These are phyloP conservation scores for Tachysurus fulvidraco DNA, from an alignment of 2,113 vertebrate species.

Conservation along the genomic window DNA sequence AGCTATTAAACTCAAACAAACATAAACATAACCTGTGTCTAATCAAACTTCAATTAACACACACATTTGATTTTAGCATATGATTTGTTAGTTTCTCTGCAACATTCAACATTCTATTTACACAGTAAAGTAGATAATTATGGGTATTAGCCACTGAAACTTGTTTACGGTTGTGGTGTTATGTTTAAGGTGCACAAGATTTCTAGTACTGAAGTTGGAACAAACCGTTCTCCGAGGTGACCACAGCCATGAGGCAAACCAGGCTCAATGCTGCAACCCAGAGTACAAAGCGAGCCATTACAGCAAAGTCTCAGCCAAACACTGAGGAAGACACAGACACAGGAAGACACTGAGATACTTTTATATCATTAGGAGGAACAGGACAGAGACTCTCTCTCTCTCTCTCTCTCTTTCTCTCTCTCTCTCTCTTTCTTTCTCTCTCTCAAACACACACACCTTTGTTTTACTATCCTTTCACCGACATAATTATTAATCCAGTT, in stretches of 20 bases:
- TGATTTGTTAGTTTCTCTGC: neutral
- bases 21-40: neutral
- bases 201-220: neutral
- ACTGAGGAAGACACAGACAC: neutral
- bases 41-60: neutral
- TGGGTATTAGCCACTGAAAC: neutral
- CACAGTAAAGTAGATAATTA: neutral
- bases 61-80: neutral
- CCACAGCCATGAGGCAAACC: neutral
- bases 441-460: neutral
- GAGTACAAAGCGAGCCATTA: constrained; percentile 6
- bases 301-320: neutral
- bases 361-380: neutral
- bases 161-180: neutral
- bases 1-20: too few species aligned
- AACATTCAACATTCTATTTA: neutral
- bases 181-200: neutral
- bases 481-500: neutral
- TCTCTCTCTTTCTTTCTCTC: too few species aligned
- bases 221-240: neutral
- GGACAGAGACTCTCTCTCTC: neutral
- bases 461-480: neutral
- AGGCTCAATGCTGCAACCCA: constrained; percentile 23
- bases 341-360: neutral
- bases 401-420: too few species aligned